These are phyloP conservation scores for Oegoconia quadripuncta DNA, from an alignment of 2,888 invertebrate species.

Conservation along the genomic window DNA sequence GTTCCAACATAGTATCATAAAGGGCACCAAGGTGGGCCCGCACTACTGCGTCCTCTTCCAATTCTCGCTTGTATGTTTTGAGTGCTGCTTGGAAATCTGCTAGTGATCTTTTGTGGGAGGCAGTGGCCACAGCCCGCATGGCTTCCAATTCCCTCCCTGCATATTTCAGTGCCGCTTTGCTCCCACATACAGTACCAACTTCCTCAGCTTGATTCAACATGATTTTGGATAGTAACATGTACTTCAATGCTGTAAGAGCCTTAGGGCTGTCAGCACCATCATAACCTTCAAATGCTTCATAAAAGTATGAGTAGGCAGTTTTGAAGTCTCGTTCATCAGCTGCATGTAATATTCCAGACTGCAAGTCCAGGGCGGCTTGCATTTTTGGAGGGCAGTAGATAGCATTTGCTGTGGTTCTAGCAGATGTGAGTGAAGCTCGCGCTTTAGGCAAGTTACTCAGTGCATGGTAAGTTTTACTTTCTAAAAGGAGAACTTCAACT, in stretches of 20 bases:
- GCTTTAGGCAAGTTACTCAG: slow-evolving; percentile 98
- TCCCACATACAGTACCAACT: slow-evolving; percentile 95
- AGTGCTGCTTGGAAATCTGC: slow-evolving; percentile 97
- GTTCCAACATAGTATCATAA: slow-evolving; percentile 99
- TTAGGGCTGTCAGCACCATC: slow-evolving; percentile 95
- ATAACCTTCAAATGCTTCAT: slow-evolving; percentile 99
- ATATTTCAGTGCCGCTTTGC: slow-evolving; percentile 98
- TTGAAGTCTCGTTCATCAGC: slow-evolving; percentile 99
- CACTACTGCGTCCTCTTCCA: slow-evolving; percentile 98
- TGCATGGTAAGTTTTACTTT: slow-evolving; percentile 99
- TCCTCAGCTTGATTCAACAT: slow-evolving; percentile 98
- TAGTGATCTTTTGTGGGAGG: slow-evolving; percentile 97
- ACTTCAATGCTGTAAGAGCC: slow-evolving; percentile 97
- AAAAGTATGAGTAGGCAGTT: slow-evolving; percentile 99
- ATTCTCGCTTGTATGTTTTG: slow-evolving; percentile 90
- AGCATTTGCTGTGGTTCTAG: slow-evolving; percentile 99
- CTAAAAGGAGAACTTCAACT: slow-evolving; percentile 98
- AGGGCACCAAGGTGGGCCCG: slow-evolving; percentile 97
- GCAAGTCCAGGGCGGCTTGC: slow-evolving; percentile 97
- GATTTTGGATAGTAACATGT: slow-evolving; percentile 99
- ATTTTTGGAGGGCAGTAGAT: slow-evolving; percentile 99
- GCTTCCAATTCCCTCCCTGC: slow-evolving; percentile 97
- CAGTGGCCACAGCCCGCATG: slow-evolving; percentile 97
- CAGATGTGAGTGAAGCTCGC: slow-evolving; percentile 97
- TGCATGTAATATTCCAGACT: slow-evolving; percentile 98